Conservation (phyloP, 2,113 vertebrate species). For the Plecotus auritus region DNA sequence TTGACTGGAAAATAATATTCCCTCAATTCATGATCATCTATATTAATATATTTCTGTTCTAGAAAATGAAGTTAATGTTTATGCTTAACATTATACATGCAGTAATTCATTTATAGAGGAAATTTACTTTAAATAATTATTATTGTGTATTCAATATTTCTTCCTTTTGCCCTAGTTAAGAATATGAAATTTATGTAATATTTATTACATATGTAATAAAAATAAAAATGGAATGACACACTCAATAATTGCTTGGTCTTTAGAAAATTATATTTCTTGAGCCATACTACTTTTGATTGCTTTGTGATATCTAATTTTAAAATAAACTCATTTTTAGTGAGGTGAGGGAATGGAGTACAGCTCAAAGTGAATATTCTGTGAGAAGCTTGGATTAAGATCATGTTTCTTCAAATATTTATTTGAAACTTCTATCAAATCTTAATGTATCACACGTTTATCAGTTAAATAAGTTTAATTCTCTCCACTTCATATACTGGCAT, state of each 20-base stretch:
- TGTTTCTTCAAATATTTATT: conserved; percentile 13
- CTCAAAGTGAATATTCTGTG: neutral
- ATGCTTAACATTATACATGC: neutral
- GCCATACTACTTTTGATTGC: neutral
- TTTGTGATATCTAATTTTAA: neutral
- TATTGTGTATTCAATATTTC: neutral
- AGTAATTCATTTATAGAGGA: neutral
- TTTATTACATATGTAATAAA: neutral
- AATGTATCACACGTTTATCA: neutral
- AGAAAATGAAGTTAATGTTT: neutral
- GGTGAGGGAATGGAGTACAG: neutral
- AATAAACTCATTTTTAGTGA: neutral
- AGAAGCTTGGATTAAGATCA: neutral
- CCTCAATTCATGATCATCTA: neutral
- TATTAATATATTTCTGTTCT: neutral
- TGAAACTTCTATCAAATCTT: neutral
- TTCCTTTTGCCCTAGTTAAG: neutral
- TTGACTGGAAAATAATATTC: neutral
- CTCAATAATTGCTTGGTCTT: neutral
- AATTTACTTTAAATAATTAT: neutral
- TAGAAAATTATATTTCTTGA: neutral
- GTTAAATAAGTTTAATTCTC: neutral
- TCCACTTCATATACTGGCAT: neutral
- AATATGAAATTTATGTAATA: neutral
- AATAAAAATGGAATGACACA: neutral